Evolutionary conservation across 2,113 vertebrate genomes (phyloP).

Genomic region (Columbina picui): DNA sequence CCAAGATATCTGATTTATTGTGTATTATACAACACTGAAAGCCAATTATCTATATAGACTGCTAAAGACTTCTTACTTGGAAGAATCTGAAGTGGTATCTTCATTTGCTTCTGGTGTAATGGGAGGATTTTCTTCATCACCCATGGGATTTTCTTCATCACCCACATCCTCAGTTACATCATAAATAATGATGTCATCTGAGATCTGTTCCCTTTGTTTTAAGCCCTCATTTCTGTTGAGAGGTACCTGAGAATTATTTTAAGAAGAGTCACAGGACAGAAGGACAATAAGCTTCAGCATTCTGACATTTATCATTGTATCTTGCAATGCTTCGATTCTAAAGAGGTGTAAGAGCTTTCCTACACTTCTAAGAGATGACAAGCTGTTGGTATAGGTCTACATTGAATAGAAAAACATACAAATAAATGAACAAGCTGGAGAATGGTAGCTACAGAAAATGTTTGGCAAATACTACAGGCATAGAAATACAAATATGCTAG

Average conservation of each 20-base stretch:
- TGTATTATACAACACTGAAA: not conserved
- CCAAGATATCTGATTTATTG: not conserved
- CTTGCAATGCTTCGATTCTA: not conserved
- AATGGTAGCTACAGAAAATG: not conserved
- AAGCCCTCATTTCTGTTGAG: constrained; percentile 79
- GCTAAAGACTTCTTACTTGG: constrained; percentile 73
- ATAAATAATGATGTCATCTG: constrained; percentile 94
- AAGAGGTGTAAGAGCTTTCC: not conserved
- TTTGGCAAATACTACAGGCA: not conserved
- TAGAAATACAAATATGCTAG: not conserved
- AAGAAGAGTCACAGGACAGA: not conserved
- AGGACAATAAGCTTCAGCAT: not conserved
- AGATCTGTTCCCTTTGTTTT: constrained; percentile 82
- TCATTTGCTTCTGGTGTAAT: constrained; percentile 77
- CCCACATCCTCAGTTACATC: constrained; percentile 84
- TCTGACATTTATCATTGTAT: not conserved
- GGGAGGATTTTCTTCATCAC: constrained; percentile 77
- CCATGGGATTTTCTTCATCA: constrained; percentile 65
- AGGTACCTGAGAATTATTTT: constrained; percentile 72
- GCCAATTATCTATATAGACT: not conserved
- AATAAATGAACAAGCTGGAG: not conserved
- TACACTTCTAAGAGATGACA: not conserved
- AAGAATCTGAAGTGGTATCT: constrained; percentile 73
- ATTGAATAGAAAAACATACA: not conserved
- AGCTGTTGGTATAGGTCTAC: not conserved